A percentile compares a stretch with the other conserved stretches of the same genome.
These are phyloP conservation scores for Felis chaus DNA, from an alignment of 2,113 vertebrate species.

Conservation along the genomic window DNA sequence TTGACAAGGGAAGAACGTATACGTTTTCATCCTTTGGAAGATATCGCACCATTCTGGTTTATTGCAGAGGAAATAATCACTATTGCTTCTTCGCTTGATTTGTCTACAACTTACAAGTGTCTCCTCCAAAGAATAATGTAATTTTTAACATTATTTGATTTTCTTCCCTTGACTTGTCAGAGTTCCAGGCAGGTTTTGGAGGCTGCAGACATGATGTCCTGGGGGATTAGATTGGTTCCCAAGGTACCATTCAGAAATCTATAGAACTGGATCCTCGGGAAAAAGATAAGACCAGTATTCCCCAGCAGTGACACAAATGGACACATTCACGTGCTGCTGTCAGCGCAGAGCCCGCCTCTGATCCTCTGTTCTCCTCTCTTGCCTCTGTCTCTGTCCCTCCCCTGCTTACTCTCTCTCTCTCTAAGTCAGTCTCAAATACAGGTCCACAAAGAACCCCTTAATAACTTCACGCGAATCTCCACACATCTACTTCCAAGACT, in stretches of 20 bases:
- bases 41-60: neutral
- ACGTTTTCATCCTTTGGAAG: neutral
- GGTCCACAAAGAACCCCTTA: neutral
- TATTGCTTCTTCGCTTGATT: neutral
- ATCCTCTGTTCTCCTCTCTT: too few species aligned
- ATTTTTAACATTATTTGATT: neutral
- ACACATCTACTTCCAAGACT: too few species aligned
- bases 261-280: neutral
- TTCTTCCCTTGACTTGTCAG: neutral
- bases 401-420: too few species aligned
- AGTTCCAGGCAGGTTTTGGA: neutral
- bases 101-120: neutral
- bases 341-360: too few species aligned
- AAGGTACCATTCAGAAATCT: neutral
- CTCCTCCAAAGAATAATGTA: neutral
- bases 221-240: fast-evolving
- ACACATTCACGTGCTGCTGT: neutral
- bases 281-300: neutral
- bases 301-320: too few species aligned
- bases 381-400: too few species aligned
- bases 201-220: neutral
- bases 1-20: neutral
- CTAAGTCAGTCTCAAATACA: neutral
- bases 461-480: neutral
- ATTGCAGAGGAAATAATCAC: neutral